Evolutionary conservation across 2,797 vertebrate species (phyloP), one percentile per base, ranked within the genome.

Genomic region (Apogon talboti): DNA sequence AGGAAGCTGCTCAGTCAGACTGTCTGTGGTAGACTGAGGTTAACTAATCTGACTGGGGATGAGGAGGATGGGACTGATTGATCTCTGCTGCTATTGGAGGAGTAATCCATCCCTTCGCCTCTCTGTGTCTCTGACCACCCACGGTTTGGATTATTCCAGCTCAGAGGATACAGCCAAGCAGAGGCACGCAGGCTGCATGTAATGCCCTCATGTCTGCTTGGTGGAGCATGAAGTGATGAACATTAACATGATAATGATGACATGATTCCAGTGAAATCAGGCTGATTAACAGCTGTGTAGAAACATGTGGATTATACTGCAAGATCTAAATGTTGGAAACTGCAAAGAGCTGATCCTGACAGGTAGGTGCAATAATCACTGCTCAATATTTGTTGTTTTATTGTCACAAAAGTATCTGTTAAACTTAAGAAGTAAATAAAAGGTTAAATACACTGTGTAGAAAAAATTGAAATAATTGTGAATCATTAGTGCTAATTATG

Each of bases 61-160:
- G 24, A 40, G 45, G 30, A 40, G 37, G 19, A n/a, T 66, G 48
- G 72, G 71, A 66, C 61, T 72, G 68, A 77, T 74, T 82, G 84
- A 77, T 78, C 1, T 18, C 14, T 56, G 70, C 69, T 74, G 75
- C 75, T 74, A 87, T 75, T 71, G 77, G 30, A 74, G 37, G 38
- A 52, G 7, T 90, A 85, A 89, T 91, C 87, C 76, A 48, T 61
- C 18, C 38, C 71, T 49, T 40, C 59, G 42, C 28, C 24, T 24
- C 7, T 43, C 35, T 45, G 56, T 60, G 16, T 35, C 15, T 59
- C 21, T 15, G 71, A 16, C 78, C 48, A 30, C 19, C 67, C 79
- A 72, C 71, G 83, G 43, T 57, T 69, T 66, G 85, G 86, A 91
- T 89, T 92, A 90, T 69, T 64, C 63, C 78, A 58, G 46, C 44